These are phyloP conservation scores for Enteromius afrohamiltoni DNA, from an alignment of 2,797 vertebrate species.

Conservation along the genomic window DNA sequence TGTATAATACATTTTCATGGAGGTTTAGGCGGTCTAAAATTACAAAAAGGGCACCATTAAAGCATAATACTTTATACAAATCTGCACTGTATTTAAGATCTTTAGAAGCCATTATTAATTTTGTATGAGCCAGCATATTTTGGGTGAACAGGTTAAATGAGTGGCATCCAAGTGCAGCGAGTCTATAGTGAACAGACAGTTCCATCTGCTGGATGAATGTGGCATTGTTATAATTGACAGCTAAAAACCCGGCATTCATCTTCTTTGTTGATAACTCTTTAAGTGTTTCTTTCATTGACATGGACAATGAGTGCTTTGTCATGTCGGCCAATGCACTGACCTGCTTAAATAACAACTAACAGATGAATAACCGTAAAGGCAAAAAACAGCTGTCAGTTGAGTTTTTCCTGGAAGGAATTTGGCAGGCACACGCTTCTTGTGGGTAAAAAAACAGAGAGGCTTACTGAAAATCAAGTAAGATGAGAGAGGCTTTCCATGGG, in stretches of 20 bases:
- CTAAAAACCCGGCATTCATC: background rate
- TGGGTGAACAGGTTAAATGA: background rate
- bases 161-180: background rate
- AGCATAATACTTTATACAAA: background rate
- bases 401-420: conserved; percentile 25
- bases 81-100: background rate
- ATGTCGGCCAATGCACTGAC: background rate
- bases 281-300: conserved; percentile 22
- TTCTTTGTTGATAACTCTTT: background rate
- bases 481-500: conserved; percentile 14
- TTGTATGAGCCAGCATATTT: background rate
- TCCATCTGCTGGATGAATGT: conserved; percentile 28
- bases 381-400: background rate
- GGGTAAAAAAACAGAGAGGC: conserved; percentile 10
- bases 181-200: background rate
- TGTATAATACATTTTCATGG: background rate
- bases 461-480: conserved; percentile 19
- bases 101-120: background rate
- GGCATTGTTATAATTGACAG: background rate
- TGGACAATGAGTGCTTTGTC: conserved; percentile 2
- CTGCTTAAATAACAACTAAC: conserved; percentile 33
- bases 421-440: background rate
- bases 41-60: background rate
- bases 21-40: background rate
- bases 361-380: conserved; percentile 27